Percentiles rank a stretch among this genome's conserved stretches.
These are phyloP conservation scores for Cataglyphis albicans DNA, from an alignment of 2,888 invertebrate genomes.

Conservation along the genomic window DNA sequence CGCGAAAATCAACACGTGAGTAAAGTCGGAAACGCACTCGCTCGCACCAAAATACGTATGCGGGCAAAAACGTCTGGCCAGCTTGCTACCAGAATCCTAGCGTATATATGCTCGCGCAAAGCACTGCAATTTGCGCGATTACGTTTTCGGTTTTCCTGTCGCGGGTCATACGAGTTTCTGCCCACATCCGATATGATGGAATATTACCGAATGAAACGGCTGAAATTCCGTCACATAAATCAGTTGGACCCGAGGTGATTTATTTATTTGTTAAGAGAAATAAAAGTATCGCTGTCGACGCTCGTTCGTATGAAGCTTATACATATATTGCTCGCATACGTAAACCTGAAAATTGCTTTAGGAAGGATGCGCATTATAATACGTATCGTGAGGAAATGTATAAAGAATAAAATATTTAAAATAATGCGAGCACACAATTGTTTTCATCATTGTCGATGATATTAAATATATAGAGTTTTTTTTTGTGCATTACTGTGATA, in stretches of 20 bases:
- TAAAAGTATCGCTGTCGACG: constrained; percentile 54
- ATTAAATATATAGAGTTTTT: constrained; percentile 10
- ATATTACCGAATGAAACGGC: constrained; percentile 48
- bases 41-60: constrained; percentile 35
- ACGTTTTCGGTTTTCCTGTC: constrained; percentile 56
- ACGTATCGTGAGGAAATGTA: background rate
- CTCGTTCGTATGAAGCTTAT: constrained; percentile 32
- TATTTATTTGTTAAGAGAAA: constrained; percentile 75
- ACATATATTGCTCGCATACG: constrained; percentile 40
- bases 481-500: background rate
- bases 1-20: constrained; percentile 54
- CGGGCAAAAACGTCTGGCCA: constrained; percentile 49
- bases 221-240: constrained; percentile 66
- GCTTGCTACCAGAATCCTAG: constrained; percentile 31
- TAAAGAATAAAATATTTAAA: constrained; percentile 46
- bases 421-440: background rate
- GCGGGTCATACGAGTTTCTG: constrained; percentile 47
- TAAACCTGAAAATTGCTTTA: constrained; percentile 71
- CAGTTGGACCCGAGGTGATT: constrained; percentile 68
- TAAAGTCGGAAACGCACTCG: constrained; percentile 46
- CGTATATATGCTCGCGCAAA: constrained; percentile 54
- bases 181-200: constrained; percentile 45
- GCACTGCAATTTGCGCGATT: constrained; percentile 67
- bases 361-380: constrained; percentile 38
- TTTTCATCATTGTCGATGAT: constrained; percentile 41